These are phyloP conservation scores for Lithobates pipiens DNA, from an alignment of 2,797 vertebrate species.

Conservation along the genomic window DNA sequence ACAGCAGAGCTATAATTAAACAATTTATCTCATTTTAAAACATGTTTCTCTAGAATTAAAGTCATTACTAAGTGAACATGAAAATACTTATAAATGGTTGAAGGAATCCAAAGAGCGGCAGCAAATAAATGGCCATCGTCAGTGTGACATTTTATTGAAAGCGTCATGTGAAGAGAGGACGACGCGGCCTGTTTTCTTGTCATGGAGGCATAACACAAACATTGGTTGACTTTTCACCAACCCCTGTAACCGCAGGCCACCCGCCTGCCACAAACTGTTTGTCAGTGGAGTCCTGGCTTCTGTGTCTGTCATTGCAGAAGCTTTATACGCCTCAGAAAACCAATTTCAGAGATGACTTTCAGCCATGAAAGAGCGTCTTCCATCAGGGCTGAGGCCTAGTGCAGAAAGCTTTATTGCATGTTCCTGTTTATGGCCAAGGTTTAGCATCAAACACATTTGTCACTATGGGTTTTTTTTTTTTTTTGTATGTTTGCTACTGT, in stretches of 20 bases:
- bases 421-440: neutral
- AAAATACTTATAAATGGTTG: neutral
- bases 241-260: slow-evolving; percentile 51
- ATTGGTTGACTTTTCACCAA: slow-evolving; percentile 53
- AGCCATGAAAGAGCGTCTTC: slow-evolving; percentile 18
- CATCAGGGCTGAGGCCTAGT: slow-evolving; percentile 17
- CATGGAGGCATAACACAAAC: slow-evolving; percentile 50
- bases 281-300: slow-evolving; percentile 19
- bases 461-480: too few relatives aligned
- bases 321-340: slow-evolving; percentile 38
- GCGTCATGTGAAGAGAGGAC: slow-evolving; percentile 43
- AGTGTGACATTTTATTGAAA: slow-evolving; percentile 54
- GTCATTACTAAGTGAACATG: neutral
- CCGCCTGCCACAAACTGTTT: slow-evolving; percentile 47
- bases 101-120: neutral
- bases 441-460: too few relatives aligned
- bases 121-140: slow-evolving; percentile 54
- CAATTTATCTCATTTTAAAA: neutral
- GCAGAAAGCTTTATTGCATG: neutral
- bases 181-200: slow-evolving; percentile 32
- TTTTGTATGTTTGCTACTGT: too few relatives aligned
- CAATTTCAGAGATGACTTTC: slow-evolving; percentile 32
- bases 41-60: neutral
- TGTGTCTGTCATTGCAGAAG: slow-evolving; percentile 39
- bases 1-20: too few relatives aligned